A percentile compares a stretch with the other conserved stretches of the same genome.
phyloP scores from a whole-genome alignment of 1,140 invertebrate genomes.

The Drosophila albomicans region DNA sequence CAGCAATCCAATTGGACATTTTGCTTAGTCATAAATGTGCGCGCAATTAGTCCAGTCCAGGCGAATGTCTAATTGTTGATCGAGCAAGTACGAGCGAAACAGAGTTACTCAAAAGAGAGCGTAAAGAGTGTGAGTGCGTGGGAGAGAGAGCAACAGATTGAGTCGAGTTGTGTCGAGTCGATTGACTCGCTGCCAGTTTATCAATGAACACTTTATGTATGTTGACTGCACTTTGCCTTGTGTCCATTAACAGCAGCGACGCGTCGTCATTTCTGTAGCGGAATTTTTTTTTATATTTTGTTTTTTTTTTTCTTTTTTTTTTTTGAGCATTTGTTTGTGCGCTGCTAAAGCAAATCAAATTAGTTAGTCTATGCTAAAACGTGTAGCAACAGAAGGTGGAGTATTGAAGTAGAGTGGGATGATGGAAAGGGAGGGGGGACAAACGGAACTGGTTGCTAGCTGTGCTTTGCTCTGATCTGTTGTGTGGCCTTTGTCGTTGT shows the following conservation, averaged over 20 bases:
- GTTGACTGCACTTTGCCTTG: slow-evolving; percentile 47
- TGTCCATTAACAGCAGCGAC: slow-evolving; percentile 22
- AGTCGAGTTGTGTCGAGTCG: slow-evolving; percentile 12
- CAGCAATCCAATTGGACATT: slow-evolving; percentile 53
- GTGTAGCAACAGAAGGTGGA: slow-evolving; percentile 25
- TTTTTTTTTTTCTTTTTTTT: slow-evolving; percentile 38
- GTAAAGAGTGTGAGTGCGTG: slow-evolving; percentile 26
- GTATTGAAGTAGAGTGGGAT: neutral
- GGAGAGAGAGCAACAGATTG: slow-evolving; percentile 31
- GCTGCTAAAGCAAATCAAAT: slow-evolving; percentile 62
- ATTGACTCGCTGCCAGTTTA: slow-evolving; percentile 51
- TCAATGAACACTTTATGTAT: slow-evolving; percentile 66
- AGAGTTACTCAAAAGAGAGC: neutral
- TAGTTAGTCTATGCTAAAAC: slow-evolving; percentile 60
- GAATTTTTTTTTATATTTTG: slow-evolving; percentile 47
- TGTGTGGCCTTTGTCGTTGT: slow-evolving; percentile 44
- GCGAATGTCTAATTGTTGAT: slow-evolving; percentile 46
- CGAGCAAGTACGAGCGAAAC: neutral
- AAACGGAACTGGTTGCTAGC: slow-evolving; percentile 52
- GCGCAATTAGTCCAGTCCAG: slow-evolving; percentile 68
- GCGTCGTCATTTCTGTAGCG: slow-evolving; percentile 15
- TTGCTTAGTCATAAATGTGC: slow-evolving; percentile 74
- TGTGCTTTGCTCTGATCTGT: slow-evolving; percentile 31
- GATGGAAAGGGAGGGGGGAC: neutral
- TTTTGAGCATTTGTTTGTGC: slow-evolving; percentile 39